phyloP scores from a whole-genome alignment of 2,888 invertebrate genomes.

The Tachystola acroxantha region DNA sequence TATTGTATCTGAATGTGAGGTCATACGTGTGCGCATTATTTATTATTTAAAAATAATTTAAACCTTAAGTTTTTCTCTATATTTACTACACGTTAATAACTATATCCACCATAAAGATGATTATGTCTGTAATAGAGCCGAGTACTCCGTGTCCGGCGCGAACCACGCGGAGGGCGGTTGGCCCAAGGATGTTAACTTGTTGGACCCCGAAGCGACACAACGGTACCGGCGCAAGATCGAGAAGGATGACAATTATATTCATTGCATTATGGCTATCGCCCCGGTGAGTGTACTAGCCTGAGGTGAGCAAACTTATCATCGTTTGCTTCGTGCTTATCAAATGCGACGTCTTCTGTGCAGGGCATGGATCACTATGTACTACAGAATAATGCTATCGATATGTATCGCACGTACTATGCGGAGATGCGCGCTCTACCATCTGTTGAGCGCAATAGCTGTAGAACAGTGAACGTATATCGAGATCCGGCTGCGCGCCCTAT shows the following conservation, averaged over 20 bases:
- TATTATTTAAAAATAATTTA: no score
- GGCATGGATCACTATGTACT: constrained; percentile 89
- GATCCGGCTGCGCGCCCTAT: constrained; percentile 83
- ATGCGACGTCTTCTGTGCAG: no score
- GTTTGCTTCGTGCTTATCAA: no score
- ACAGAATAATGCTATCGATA: constrained; percentile 95
- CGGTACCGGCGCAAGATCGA: constrained; percentile 88
- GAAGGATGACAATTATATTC: constrained; percentile 86
- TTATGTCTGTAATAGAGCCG: no score
- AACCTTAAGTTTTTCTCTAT: no score
- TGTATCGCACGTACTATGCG: constrained; percentile 92
- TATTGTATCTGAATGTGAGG: no score
- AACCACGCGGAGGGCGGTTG: constrained; percentile 90
- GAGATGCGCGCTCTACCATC: constrained; percentile 81
- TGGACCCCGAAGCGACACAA: constrained; percentile 83
- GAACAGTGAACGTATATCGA: constrained; percentile 91
- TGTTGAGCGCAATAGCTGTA: constrained; percentile 81
- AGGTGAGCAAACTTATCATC: no score
- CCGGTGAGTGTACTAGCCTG: constrained; percentile 31
- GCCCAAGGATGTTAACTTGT: constrained; percentile 84
- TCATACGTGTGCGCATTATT: no score
- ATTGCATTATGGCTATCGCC: constrained; percentile 77
- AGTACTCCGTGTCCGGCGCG: constrained; percentile 75
- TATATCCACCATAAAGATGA: no score
- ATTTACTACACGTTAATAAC: no score